phyloP scores from a whole-genome alignment of 2,113 vertebrate species.

The Scytalopus superciliaris region DNA sequence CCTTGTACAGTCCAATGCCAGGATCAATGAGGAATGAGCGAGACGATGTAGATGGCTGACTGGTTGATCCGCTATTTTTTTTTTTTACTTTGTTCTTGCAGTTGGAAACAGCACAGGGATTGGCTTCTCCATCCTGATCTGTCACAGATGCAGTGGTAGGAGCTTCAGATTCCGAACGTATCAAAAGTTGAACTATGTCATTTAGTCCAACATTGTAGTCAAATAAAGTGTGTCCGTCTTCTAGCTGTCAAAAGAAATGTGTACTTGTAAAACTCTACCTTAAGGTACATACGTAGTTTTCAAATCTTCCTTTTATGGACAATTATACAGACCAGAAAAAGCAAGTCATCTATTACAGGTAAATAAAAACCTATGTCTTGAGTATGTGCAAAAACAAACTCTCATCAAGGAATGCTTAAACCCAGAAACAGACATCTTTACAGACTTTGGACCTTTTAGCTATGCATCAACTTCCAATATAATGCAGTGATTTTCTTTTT shows the following conservation, averaged over 20 bases:
- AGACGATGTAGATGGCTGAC: conserved; percentile 87
- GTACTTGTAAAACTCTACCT: not conserved
- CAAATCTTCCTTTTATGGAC: not conserved
- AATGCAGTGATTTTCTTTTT: not conserved
- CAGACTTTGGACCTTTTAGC: not conserved
- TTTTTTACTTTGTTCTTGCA: conserved; percentile 84
- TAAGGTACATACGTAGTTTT: not conserved
- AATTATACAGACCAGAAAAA: not conserved
- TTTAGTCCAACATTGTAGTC: conserved; percentile 98
- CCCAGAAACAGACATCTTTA: not conserved
- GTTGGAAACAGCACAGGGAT: conserved; percentile 58
- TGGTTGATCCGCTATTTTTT: conserved; percentile 69
- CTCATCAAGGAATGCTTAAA: not conserved
- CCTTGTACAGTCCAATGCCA: conserved; percentile 92
- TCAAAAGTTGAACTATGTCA: conserved; percentile 96
- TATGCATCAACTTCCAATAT: not conserved
- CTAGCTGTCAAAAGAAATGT: conserved; percentile 81
- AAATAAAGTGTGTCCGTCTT: conserved; percentile 97
- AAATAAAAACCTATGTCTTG: not conserved
- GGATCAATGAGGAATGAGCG: conserved; percentile 84
- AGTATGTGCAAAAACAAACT: not conserved
- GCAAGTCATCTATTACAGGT: not conserved
- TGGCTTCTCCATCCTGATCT: conserved; percentile 78
- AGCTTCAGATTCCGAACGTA: conserved; percentile 88
- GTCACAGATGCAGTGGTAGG: conserved; percentile 78